Conservation (phyloP, 2,113 vertebrate species). For the Machaerirhynchus nigripectus region DNA sequence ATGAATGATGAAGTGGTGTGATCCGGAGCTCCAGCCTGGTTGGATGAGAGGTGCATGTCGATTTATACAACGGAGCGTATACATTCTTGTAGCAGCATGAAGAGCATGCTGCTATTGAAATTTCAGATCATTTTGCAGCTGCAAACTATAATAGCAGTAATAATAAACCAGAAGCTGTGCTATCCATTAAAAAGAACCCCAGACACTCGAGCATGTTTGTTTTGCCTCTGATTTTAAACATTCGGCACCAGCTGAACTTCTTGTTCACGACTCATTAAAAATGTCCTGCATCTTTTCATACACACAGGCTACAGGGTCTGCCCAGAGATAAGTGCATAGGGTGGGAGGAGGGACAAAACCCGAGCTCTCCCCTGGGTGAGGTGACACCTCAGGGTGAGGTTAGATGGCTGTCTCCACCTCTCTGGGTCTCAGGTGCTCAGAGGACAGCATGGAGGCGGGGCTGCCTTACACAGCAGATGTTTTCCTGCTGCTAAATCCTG, state of each 20-base stretch:
- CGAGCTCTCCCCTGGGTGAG: rapidly evolving
- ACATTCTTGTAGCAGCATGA: conserved; percentile 48
- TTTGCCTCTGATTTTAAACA: conserved; percentile 53
- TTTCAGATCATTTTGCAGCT: conserved; percentile 65
- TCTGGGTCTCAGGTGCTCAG: not conserved
- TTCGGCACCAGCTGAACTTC: conserved; percentile 61
- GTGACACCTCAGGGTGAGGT: not conserved
- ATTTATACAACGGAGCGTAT: conserved; percentile 6
- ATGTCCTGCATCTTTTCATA: conserved; percentile 2
- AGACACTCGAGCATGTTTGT: conserved; percentile 50
- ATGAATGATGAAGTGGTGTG: conserved; percentile 35
- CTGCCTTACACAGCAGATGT: rapidly evolving
- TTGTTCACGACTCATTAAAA: conserved; percentile 31
- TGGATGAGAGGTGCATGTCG: conserved; percentile 35
- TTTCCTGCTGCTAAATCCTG: not conserved
- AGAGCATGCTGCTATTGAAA: conserved; percentile 64
- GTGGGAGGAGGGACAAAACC: not conserved
- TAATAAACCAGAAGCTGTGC: conserved; percentile 68
- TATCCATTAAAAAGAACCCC: conserved; percentile 63
- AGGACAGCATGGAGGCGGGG: not conserved
- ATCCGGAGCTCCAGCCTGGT: conserved; percentile 49
- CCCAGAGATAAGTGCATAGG: not conserved
- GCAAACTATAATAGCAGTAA: conserved; percentile 64
- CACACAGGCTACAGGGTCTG: not conserved
- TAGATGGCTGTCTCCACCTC: not conserved